Evolutionary conservation across 2,888 invertebrate species (phyloP).

Genomic region (Octodonta nipae): DNA sequence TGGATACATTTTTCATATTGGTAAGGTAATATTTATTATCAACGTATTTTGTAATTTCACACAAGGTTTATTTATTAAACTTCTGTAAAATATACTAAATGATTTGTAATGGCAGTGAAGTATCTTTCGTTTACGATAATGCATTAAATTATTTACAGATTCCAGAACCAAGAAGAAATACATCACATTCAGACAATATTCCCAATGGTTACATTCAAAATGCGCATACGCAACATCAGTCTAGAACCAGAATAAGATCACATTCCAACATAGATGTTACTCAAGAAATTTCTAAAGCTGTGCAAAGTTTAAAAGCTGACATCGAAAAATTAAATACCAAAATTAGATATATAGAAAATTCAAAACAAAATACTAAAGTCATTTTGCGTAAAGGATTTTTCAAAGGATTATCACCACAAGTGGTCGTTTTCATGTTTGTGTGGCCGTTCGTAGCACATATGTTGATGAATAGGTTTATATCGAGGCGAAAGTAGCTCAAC

Average conservation of each 20-base stretch:
- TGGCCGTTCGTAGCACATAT: constrained; percentile 53
- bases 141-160: constrained; percentile 18
- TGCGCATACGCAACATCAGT: constrained; percentile 19
- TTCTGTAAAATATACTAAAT: too few species aligned
- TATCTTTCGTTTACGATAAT: too few species aligned
- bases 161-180: constrained; percentile 24
- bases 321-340: constrained; percentile 36
- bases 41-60: too few species aligned
- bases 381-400: constrained; percentile 17
- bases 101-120: too few species aligned
- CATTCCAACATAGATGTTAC: constrained; percentile 33
- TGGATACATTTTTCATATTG: too few species aligned
- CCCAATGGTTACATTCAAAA: constrained; percentile 16
- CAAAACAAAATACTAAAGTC: too few species aligned
- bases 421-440: constrained; percentile 44
- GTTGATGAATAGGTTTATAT: constrained; percentile 26
- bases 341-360: too few species aligned
- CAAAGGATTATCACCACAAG: constrained; percentile 29
- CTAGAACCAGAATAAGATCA: constrained; percentile 22
- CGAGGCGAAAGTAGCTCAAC: constrained; percentile 16
- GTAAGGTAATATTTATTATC: too few species aligned
- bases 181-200: constrained; percentile 16
- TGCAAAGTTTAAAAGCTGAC: constrained; percentile 38
- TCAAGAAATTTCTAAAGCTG: constrained; percentile 37
- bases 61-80: too few species aligned